Evolutionary conservation across 2,797 vertebrate species (phyloP).

Genomic region (Rhabdomys pumilio): DNA sequence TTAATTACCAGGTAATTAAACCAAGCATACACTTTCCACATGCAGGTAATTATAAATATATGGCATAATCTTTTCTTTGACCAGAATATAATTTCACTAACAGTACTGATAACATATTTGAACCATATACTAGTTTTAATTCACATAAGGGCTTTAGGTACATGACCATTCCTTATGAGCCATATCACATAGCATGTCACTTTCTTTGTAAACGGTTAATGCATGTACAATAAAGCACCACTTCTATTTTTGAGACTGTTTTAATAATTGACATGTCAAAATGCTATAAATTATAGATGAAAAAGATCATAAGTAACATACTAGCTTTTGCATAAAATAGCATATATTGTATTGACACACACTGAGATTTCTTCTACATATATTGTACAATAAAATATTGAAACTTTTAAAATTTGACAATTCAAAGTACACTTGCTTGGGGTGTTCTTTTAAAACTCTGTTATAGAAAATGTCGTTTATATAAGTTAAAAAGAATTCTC

Average conservation of each 20-base stretch:
- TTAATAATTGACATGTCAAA: not conserved
- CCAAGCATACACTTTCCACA: not conserved
- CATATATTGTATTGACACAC: not conserved
- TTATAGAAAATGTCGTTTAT: constrained; percentile 60
- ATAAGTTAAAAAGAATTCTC: constrained; percentile 50
- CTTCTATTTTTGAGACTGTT: not conserved
- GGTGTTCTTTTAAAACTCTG: constrained; percentile 30
- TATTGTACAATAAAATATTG: not conserved
- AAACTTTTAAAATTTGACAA: constrained; percentile 7
- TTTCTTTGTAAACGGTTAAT: not conserved
- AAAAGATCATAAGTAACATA: not conserved
- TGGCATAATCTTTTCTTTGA: constrained; percentile 50
- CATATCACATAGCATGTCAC: not conserved
- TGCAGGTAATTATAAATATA: not conserved
- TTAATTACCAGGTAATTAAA: not conserved
- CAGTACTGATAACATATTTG: not conserved
- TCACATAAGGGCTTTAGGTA: not conserved
- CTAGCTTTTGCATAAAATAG: not conserved
- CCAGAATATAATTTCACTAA: constrained; percentile 19
- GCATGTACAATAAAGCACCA: not conserved
- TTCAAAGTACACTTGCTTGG: constrained; percentile 42
- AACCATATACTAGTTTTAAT: not conserved
- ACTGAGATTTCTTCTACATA: not conserved
- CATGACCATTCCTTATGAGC: not conserved
- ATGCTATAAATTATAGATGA: not conserved